These are phyloP conservation scores for Gandaritis pyraliata DNA, from an alignment of 2,888 invertebrate species.

Conservation along the genomic window DNA sequence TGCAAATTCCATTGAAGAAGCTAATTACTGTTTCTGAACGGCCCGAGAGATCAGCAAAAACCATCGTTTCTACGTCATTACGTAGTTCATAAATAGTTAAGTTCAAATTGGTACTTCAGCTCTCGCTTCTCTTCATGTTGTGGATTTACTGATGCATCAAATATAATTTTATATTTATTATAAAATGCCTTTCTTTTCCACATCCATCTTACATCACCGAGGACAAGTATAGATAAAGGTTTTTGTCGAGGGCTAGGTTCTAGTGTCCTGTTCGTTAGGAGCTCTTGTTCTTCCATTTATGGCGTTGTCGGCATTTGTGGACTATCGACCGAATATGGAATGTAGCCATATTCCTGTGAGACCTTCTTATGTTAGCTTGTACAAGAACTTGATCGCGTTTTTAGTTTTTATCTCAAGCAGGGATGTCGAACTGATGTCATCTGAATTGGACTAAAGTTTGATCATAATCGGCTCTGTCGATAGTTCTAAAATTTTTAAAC, in stretches of 20 bases:
- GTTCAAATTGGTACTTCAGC: slow-evolving; percentile 10
- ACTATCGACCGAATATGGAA: slow-evolving; percentile 58
- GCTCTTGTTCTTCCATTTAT: slow-evolving; percentile 63
- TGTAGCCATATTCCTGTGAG: slow-evolving; percentile 49
- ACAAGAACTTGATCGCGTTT: slow-evolving; percentile 32
- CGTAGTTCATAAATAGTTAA: slow-evolving; percentile 21
- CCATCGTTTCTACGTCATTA: slow-evolving; percentile 44
- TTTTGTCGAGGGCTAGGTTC: slow-evolving; percentile 52
- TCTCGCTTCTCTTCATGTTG: slow-evolving; percentile 1
- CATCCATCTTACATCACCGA: slow-evolving; percentile 36
- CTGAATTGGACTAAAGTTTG: slow-evolving; percentile 3
- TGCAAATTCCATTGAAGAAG: slow-evolving; percentile 45
- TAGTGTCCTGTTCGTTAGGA: slow-evolving; percentile 64
- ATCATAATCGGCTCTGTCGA: slow-evolving; percentile 6
- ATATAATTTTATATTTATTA: slow-evolving; percentile 5
- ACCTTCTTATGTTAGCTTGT: slow-evolving; percentile 44
- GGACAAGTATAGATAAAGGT: slow-evolving; percentile 38
- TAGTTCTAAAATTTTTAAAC: slow-evolving; percentile 11
- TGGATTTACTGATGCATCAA: slow-evolving; percentile 5
- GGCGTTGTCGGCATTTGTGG: slow-evolving; percentile 59
- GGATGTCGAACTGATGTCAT: slow-evolving; percentile 16
- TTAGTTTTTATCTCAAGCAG: slow-evolving; percentile 32
- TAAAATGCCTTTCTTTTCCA: slow-evolving; percentile 21
- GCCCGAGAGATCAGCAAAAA: slow-evolving; percentile 43
- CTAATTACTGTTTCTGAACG: slow-evolving; percentile 56